Evolutionary conservation across 2,797 vertebrate genomes (phyloP).

Genomic region (Melopsittacus undulatus): DNA sequence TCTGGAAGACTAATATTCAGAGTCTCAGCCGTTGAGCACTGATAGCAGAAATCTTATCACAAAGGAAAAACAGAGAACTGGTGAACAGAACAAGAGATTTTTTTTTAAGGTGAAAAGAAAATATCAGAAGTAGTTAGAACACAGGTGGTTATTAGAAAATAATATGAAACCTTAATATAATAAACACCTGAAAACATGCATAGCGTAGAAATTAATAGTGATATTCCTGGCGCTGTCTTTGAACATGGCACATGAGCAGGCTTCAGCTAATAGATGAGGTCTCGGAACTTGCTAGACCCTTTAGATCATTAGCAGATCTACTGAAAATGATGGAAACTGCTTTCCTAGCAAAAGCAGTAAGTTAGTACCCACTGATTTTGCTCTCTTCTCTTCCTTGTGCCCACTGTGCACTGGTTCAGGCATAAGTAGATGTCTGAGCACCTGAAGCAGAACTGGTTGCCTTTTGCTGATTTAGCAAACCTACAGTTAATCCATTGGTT

Average conservation of each 20-base stretch:
- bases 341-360: neutral
- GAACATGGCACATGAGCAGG: neutral
- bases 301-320: neutral
- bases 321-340: neutral
- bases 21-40: neutral
- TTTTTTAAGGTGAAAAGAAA: neutral
- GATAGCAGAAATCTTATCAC: neutral
- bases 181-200: neutral
- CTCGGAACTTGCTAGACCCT: neutral
- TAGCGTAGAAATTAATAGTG: neutral
- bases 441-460: neutral
- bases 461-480: neutral
- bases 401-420: rapidly evolving
- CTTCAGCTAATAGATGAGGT: neutral
- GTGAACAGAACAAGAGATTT: neutral
- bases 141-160: neutral
- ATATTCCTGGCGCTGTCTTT: neutral
- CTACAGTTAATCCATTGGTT: neutral
- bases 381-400: rapidly evolving
- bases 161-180: neutral
- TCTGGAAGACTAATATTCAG: neutral
- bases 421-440: neutral
- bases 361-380: neutral
- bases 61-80: neutral
- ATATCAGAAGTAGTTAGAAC: neutral